A percentile compares a stretch with the other conserved stretches of the same genome.
Evolutionary conservation across 92 coral and sea anemone species (phyloP).

Genomic region (Epizoanthus stellaris): DNA sequence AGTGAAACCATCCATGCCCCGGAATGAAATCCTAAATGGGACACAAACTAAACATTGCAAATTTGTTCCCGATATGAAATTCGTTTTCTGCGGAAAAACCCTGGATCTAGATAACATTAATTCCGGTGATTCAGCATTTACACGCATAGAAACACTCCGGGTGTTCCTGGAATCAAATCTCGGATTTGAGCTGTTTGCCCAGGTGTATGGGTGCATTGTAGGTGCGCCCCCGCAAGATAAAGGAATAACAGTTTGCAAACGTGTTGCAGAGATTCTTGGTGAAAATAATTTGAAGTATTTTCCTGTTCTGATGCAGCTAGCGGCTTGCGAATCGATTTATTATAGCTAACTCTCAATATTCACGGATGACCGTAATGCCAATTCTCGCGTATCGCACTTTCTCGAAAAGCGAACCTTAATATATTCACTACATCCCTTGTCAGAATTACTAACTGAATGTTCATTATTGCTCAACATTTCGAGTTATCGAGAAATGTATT

Average conservation of each 20-base stretch:
- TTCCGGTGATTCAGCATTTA: slow-evolving; percentile 68
- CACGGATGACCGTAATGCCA: no score
- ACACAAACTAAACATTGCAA: neutral
- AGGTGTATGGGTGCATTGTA: slow-evolving; percentile 72
- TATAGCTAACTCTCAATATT: slow-evolving; percentile 5
- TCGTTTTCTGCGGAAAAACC: slow-evolving; percentile 74
- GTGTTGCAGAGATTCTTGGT: slow-evolving; percentile 69
- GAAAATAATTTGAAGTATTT: slow-evolving; percentile 63
- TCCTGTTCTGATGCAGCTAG: slow-evolving; percentile 79
- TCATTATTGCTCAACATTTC: no score
- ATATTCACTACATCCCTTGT: no score
- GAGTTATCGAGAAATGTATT: no score
- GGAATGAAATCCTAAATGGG: neutral
- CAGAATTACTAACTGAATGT: no score
- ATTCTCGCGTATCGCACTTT: neutral
- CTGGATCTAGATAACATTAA: slow-evolving; percentile 65
- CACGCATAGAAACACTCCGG: slow-evolving; percentile 82
- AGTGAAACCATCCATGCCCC: no score
- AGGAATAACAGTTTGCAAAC: slow-evolving; percentile 39
- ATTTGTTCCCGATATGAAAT: slow-evolving; percentile 33
- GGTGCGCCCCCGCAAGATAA: slow-evolving; percentile 47
- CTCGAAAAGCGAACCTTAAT: neutral
- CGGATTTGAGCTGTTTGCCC: slow-evolving; percentile 76
- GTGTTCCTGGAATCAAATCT: slow-evolving; percentile 71
- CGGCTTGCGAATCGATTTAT: slow-evolving; percentile 70